A percentile compares a stretch with the other conserved stretches of the same genome.
phyloP scores from a whole-genome alignment of 1,140 invertebrate species.

The Fopius arisanus region DNA sequence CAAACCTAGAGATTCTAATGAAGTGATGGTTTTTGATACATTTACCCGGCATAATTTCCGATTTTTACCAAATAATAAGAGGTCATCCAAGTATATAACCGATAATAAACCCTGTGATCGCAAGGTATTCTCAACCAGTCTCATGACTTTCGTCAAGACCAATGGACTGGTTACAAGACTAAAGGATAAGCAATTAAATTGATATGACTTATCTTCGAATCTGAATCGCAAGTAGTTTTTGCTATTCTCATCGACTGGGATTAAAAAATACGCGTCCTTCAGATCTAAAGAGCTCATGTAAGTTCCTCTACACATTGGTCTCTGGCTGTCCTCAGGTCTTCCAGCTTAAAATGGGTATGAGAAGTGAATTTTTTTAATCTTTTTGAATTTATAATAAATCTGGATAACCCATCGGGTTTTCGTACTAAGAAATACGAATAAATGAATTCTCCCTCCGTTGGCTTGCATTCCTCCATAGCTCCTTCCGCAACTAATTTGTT shows the following conservation, averaged over 20 bases:
- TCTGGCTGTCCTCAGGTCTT: constrained; percentile 27
- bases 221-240: too few species aligned
- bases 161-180: too few species aligned
- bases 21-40: constrained; percentile 11
- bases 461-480: constrained; percentile 24
- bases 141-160: too few species aligned
- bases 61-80: too few species aligned
- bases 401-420: constrained; percentile 49
- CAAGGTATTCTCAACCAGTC: too few species aligned
- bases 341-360: constrained; percentile 32
- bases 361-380: constrained; percentile 27
- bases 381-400: constrained; percentile 34
- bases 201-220: too few species aligned
- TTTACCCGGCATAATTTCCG: constrained; percentile 25
- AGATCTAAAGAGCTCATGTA: constrained; percentile 30
- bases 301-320: background rate
- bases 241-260: constrained; percentile 27
- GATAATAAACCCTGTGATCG: too few species aligned
- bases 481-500: constrained; percentile 18
- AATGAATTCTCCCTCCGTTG: constrained; percentile 24
- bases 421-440: constrained; percentile 46
- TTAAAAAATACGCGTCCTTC: too few species aligned
- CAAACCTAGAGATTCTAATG: constrained; percentile 28
- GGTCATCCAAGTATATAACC: too few species aligned
- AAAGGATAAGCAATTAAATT: too few species aligned